phyloP scores from a whole-genome alignment of 2,888 invertebrate species.

The Operophtera brumata region DNA sequence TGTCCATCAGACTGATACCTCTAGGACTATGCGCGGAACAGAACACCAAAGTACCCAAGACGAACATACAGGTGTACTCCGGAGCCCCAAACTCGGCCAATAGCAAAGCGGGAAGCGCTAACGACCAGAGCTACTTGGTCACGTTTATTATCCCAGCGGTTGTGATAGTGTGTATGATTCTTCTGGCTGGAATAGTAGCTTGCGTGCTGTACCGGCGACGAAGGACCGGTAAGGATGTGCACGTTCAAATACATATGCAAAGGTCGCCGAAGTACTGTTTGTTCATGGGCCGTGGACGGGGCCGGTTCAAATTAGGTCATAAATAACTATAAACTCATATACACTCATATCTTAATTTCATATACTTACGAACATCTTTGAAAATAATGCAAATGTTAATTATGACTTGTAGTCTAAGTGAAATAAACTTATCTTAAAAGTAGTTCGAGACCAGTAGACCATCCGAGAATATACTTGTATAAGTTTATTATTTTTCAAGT shows the following conservation, averaged over 20 bases:
- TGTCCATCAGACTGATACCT: conserved; percentile 82
- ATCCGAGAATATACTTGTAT: too few relatives aligned
- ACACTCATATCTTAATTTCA: too few relatives aligned
- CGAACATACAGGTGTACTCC: conserved; percentile 44
- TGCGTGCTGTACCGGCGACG: conserved; percentile 92
- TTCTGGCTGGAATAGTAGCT: conserved; percentile 92
- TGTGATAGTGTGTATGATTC: conserved; percentile 92
- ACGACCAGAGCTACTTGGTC: conserved; percentile 78
- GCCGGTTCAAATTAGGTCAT: conserved; percentile 3
- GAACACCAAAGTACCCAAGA: conserved; percentile 62
- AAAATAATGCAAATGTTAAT: too few relatives aligned
- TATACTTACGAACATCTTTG: too few relatives aligned
- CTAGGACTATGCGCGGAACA: conserved; percentile 81
- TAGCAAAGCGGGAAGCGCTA: conserved; percentile 52
- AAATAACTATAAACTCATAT: neutral
- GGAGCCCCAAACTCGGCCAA: conserved; percentile 53
- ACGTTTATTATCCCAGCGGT: conserved; percentile 95
- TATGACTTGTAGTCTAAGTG: too few relatives aligned
- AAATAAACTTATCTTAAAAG: too few relatives aligned
- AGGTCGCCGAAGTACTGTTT: neutral
- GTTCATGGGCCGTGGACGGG: conserved; percentile 12
- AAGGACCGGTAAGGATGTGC: conserved; percentile 85
- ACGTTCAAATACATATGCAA: conserved; percentile 1
- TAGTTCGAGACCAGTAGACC: too few relatives aligned
- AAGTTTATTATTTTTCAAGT: too few relatives aligned